Evolutionary conservation across 2,888 invertebrate species (phyloP), one percentile per base, ranked within the genome.

Genomic region (Pachymerium ferrugineum): DNA sequence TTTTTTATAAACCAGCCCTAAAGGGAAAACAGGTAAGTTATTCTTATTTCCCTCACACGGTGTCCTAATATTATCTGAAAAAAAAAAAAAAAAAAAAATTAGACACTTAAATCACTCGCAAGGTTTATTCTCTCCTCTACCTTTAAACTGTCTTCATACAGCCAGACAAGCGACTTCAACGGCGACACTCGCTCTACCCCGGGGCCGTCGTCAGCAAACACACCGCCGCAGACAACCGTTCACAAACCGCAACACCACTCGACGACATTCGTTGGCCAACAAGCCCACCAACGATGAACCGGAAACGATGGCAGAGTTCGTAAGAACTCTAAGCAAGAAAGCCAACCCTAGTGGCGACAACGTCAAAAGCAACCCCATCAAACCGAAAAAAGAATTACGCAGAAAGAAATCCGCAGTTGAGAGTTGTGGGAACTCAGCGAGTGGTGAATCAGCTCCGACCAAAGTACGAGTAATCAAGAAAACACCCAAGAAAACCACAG

Each of bases 91-190:
- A n/a, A n/a, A n/a, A n/a, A n/a, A n/a, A n/a, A 42, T 42, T 8
- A 14, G 42, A 14, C 42, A 42, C n/a, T n/a, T n/a, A 14, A 42
- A 14, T 42, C 16, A n/a, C 42, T 42, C 16, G 42, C 5, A 42
- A n/a, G 16, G 16, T 42, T 42, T 42, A 42, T 42, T 42, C 16
- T 42, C 19, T 35, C 38, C 38, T 28, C 29, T 29, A 25, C 67
- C 67, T 67, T 29, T 25, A 25, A 25, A 25, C 22, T 28, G 14
- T 68, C 22, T 30, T 30, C 2, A n/a, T 30, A 28, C 28, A 68
- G 68, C 68, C n/a, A 30, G 68, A n/a, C 68, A 22, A 68, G 29
- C 68, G 68, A 68, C 68, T 19, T 68, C 68, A 1, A 28, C 30
- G 12, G 68, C 68, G 28, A 14, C 28, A 1, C 19, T 30, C 68